Evolutionary conservation across 2,797 vertebrate species (phyloP).

Genomic region (Thripadectes ignobilis): DNA sequence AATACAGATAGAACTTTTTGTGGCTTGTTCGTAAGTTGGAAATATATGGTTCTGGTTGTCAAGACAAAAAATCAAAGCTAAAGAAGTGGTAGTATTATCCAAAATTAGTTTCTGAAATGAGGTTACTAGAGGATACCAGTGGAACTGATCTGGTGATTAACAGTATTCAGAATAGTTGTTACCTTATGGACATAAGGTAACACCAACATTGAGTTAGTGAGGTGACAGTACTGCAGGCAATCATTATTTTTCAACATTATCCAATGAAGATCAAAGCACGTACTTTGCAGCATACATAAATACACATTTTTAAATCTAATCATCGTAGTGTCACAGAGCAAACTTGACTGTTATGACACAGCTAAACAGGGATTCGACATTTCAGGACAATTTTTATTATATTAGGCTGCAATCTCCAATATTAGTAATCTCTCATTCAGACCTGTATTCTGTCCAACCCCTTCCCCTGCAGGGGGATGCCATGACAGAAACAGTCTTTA

Average conservation of each 20-base stretch:
- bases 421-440: neutral
- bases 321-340: neutral
- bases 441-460: neutral
- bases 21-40: neutral
- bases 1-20: neutral
- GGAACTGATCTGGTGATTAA: neutral
- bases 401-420: neutral
- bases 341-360: neutral
- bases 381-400: neutral
- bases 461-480: neutral
- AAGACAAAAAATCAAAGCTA: neutral
- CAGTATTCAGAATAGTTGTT: neutral
- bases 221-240: accelerated
- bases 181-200: neutral
- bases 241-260: neutral
- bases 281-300: neutral
- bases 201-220: neutral
- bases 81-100: neutral
- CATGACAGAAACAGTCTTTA: neutral
- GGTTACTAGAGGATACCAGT: neutral
- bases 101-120: neutral
- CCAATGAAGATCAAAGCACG: neutral
- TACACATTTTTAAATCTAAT: neutral
- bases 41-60: neutral
- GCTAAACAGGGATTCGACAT: neutral